A percentile compares a stretch with the other conserved stretches of the same genome.
Evolutionary conservation across 1,140 invertebrate genomes (phyloP).

Genomic region (Augochlora pura): DNA sequence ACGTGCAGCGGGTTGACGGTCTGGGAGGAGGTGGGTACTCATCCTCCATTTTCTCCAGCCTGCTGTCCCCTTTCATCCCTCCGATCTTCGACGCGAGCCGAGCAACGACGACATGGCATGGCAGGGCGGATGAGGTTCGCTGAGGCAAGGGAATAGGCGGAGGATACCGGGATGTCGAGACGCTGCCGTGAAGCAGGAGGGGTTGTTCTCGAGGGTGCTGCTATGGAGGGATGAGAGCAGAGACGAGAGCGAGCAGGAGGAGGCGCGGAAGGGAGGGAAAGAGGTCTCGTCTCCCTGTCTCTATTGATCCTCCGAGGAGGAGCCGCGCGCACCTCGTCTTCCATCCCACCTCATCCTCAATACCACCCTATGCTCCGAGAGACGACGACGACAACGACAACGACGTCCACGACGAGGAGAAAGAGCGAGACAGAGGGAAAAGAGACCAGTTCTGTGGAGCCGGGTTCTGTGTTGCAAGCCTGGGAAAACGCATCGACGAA

Average conservation of each 20-base stretch:
- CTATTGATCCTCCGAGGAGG: slow-evolving; percentile 79
- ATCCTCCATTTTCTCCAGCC: slow-evolving; percentile 28
- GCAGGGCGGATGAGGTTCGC: slow-evolving; percentile 38
- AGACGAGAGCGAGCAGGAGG: slow-evolving; percentile 53
- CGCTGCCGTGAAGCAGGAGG: slow-evolving; percentile 54
- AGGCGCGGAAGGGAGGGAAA: slow-evolving; percentile 62
- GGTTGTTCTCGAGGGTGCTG: slow-evolving; percentile 55
- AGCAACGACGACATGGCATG: not conserved
- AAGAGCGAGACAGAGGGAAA: slow-evolving; percentile 23
- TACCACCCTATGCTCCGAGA: slow-evolving; percentile 49
- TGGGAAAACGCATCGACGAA: slow-evolving; percentile 51
- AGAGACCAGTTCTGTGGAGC: slow-evolving; percentile 45
- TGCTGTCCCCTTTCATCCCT: slow-evolving; percentile 9
- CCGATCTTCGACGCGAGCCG: slow-evolving; percentile 4
- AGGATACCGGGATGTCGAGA: slow-evolving; percentile 61
- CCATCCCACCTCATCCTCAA: slow-evolving; percentile 70
- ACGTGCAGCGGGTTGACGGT: not conserved
- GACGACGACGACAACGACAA: slow-evolving; percentile 42
- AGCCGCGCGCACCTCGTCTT: slow-evolving; percentile 77
- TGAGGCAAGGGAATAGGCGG: slow-evolving; percentile 45
- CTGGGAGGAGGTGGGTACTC: not conserved
- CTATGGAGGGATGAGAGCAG: slow-evolving; percentile 59
- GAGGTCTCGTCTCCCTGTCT: slow-evolving; percentile 80
- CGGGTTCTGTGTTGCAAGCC: slow-evolving; percentile 45
- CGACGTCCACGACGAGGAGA: not conserved